Conservation (phyloP, 2,113 vertebrate genomes). For the Sturnus vulgaris region DNA sequence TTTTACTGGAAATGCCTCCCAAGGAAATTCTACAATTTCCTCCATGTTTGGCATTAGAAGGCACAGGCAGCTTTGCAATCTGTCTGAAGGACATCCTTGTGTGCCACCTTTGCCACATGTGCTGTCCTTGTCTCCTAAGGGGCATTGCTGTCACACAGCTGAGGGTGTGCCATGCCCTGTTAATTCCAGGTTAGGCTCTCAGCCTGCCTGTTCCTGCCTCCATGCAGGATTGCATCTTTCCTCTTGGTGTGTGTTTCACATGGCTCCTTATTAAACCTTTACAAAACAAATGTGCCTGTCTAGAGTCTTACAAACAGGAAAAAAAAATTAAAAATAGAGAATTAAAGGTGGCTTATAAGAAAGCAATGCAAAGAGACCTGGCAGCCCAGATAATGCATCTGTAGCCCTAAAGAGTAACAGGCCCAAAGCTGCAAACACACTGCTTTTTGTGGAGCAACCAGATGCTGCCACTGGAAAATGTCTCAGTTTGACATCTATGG, state of each 20-base stretch:
- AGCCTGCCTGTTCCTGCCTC: background rate
- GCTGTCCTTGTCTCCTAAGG: background rate
- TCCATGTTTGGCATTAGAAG: background rate
- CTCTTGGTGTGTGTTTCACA: background rate
- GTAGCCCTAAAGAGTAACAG: background rate
- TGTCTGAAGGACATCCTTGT: background rate
- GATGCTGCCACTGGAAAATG: constrained; percentile 42
- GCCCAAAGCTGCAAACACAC: constrained; percentile 19
- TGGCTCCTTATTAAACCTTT: background rate
- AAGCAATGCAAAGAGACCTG: background rate
- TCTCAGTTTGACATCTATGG: constrained; percentile 25
- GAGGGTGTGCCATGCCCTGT: background rate
- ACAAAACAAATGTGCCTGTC: background rate
- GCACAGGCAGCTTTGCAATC: background rate
- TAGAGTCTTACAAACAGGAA: background rate
- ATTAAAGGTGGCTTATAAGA: background rate
- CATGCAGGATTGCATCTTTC: background rate
- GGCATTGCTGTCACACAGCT: background rate
- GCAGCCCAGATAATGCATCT: background rate
- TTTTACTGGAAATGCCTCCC: background rate
- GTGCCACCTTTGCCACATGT: background rate
- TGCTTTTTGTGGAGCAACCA: constrained; percentile 11
- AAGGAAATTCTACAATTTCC: background rate
- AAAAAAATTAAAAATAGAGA: background rate
- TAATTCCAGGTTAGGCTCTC: background rate